Base-by-base conservation (phyloP, 2,113 vertebrate genomes). In the Siphamia tubifer region DNA sequence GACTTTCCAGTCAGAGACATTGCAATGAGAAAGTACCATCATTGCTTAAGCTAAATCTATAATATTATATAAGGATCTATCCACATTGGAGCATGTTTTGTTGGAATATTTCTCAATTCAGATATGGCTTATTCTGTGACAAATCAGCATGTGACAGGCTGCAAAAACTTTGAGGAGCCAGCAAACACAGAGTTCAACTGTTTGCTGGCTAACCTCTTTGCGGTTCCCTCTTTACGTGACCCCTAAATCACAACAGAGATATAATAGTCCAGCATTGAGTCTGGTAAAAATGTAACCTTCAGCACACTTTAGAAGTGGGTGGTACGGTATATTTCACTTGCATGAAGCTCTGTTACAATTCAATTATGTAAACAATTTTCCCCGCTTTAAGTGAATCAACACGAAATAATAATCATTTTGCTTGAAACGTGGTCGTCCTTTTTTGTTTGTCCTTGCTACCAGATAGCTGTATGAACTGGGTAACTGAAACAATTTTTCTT, bases 141-240 rank as follows among this genome's bases (percentile, higher is more conserved):
- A 82, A 83, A 82, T 84, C 76, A 74, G 57, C 38, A 75, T 60
- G 55, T 62, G 49, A 76, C 74, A 49, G 44, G 48, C 67, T 83
- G 53, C 35, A 66, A 55, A 68, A 79, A 60, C 48, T 74, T 19
- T 3, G 45, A 35, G 16, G 49, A 70, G 35, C n/a, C n/a, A n/a
- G n/a, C n/a, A 74, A 60, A 2, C 30, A 36, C 60, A 58, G 42
- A 84, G 56, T 70, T 58, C 23, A 57, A 31, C 31, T 65, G 73
- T 85, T 87, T 87, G 54, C 83, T 90, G 76, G 77, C 86, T 80
- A 76, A 82, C 38, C 68, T 89, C 74, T 77, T 69, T 81, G 83
- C 1, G 71, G 83, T 85, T 93, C 84, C 77, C 81, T 88, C 77
- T 73, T 68, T 74, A 70, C 16, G 30, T 82, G 83, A 93, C 76